Percentiles rank a stretch among this genome's conserved stretches.
phyloP scores from a whole-genome alignment of 1,140 invertebrate species.

The Lordiphosa stackelbergi region DNA sequence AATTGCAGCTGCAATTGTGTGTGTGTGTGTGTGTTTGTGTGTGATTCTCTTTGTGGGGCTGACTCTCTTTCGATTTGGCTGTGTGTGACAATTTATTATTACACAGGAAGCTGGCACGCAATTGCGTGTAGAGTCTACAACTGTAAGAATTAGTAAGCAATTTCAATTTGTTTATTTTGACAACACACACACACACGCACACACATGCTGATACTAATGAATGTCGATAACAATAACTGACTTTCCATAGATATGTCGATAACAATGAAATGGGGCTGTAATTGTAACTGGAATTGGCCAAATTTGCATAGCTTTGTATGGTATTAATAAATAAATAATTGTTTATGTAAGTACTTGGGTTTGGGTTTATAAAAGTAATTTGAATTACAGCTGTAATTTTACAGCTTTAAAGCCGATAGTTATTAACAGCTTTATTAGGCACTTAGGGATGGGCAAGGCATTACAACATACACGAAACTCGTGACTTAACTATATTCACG shows the following conservation, averaged over 20 bases:
- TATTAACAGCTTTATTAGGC: too few species aligned
- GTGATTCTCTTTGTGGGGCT: conserved; percentile 1
- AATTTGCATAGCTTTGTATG: too few species aligned
- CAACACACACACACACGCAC: neutral
- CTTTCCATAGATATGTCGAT: too few species aligned
- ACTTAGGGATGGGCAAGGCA: too few species aligned
- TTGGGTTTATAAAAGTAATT: too few species aligned
- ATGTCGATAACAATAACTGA: conserved; percentile 6
- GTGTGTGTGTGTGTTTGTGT: conserved; percentile 20
- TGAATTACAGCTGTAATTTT: too few species aligned
- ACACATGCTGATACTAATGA: neutral
- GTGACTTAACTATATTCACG: too few species aligned
- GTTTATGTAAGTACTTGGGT: too few species aligned
- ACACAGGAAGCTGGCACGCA: conserved; percentile 5
- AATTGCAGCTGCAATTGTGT: conserved; percentile 31
- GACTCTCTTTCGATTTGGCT: conserved; percentile 12
- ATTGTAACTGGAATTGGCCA: neutral
- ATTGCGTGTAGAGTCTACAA: conserved; percentile 33
- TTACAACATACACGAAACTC: too few species aligned
- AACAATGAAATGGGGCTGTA: too few species aligned
- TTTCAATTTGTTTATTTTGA: conserved; percentile 19
- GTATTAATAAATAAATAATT: too few species aligned
- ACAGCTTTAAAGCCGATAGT: too few species aligned
- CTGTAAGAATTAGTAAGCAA: conserved; percentile 28
- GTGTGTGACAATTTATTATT: conserved; percentile 18